Base-by-base conservation (phyloP, 2,797 vertebrate species). In the Ctenosaura bakeri region DNA sequence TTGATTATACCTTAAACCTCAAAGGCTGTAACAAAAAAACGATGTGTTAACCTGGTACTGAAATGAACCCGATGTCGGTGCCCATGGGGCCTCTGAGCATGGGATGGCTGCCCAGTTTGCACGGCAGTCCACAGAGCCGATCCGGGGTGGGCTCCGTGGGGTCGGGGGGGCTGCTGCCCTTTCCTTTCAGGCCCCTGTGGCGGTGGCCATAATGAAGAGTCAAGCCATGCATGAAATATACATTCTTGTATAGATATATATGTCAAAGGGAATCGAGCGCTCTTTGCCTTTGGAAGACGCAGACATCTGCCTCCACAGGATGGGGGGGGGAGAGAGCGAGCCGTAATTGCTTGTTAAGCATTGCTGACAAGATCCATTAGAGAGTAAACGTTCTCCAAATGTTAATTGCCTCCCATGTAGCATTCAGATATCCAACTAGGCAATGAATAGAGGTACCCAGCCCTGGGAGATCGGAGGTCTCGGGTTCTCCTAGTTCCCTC, bases 321-420 rank as follows among this genome's bases (percentile, higher is more conserved):
- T 29, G 59, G 73, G 18, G 13, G n/a, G 82, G 69, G 85, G 84
- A 79, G 9, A 46, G 42, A 46, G 42, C 3, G 42, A 46, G 4
- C 42, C 42, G 5, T 7, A 86, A 46, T 1, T 0, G 84, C 0
- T 0, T 35, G 84, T 87, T 92, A 88, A 91, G 88, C 7, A 2
- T 71, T 74, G 74, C 86, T 85, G 93, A 92, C 79, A 74, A 90
- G 71, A 78, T 90, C 91, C 1, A 0, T 62, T n/a, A 81, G 87
- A 88, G 88, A 91, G 88, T 56, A 91, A 64, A 80, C 29, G 52
- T 87, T 90, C 92, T 66, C 91, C 80, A 84, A 88, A 85, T 71
- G 81, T 84, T 94, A 86, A 90, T 86, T 50, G 83, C 42, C 4
- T 54, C 1, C 0, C 66, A 77, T 42, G 74, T 4, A 6, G 86